These are phyloP conservation scores for Calycopis cecrops DNA, from an alignment of 1,140 invertebrate species.

Conservation along the genomic window DNA sequence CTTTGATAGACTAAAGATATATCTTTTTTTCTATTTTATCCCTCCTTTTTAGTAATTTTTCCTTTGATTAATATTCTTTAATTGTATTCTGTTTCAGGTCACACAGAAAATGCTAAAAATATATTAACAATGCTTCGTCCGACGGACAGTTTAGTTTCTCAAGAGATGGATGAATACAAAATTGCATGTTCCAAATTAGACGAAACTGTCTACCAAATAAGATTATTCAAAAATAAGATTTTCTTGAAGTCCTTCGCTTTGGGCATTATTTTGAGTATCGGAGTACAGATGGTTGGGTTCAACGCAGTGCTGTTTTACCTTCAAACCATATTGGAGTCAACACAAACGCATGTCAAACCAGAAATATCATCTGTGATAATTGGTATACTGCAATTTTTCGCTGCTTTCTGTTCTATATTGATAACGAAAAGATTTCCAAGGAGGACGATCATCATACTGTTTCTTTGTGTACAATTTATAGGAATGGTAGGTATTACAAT, in stretches of 20 bases:
- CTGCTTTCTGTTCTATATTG: slow-evolving; percentile 67
- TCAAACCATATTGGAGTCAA: slow-evolving; percentile 77
- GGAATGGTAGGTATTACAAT: slow-evolving; percentile 52
- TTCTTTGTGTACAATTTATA: slow-evolving; percentile 68
- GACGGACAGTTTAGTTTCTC: slow-evolving; percentile 8
- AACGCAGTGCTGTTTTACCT: slow-evolving; percentile 84
- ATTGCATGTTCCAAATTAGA: slow-evolving; percentile 1
- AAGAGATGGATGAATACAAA: slow-evolving; percentile 20
- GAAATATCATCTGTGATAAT: slow-evolving; percentile 79
- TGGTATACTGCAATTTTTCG: slow-evolving; percentile 75
- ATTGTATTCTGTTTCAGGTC: slow-evolving; percentile 14
- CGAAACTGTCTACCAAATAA: slow-evolving; percentile 18
- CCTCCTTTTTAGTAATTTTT: too few relatives aligned
- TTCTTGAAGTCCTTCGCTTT: slow-evolving; percentile 69
- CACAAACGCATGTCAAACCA: slow-evolving; percentile 73
- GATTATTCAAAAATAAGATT: slow-evolving; percentile 40
- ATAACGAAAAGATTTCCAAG: slow-evolving; percentile 78
- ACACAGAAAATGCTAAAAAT: slow-evolving; percentile 16
- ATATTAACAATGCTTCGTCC: slow-evolving; percentile 10
- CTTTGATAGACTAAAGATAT: too few relatives aligned
- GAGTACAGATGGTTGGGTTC: slow-evolving; percentile 80
- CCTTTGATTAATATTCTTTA: too few relatives aligned
- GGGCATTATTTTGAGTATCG: slow-evolving; percentile 72
- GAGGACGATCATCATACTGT: slow-evolving; percentile 76
- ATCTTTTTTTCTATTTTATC: too few relatives aligned